Evolutionary conservation across 2,888 invertebrate species (phyloP).

Genomic region (Luperina nickerlii): DNA sequence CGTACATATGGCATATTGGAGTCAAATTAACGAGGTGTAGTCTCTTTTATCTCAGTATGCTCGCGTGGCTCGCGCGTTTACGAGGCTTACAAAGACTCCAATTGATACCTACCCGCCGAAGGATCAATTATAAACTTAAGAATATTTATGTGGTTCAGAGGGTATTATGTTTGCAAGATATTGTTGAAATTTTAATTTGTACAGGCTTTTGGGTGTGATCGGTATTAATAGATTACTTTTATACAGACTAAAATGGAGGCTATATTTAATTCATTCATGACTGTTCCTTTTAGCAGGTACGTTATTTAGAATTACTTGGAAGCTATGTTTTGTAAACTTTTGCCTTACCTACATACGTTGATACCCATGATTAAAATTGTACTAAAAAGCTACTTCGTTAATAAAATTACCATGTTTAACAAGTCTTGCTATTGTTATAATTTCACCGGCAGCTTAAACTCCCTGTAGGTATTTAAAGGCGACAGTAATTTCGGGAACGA

Average conservation of each 20-base stretch:
- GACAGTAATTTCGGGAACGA: slow-evolving; percentile 30
- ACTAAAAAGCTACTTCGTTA: neutral
- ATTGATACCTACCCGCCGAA: slow-evolving; percentile 55
- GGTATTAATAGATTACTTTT: neutral
- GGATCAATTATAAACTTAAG: slow-evolving; percentile 52
- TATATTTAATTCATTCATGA: neutral
- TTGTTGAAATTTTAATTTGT: slow-evolving; percentile 33
- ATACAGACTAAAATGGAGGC: neutral
- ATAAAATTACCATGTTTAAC: slow-evolving; percentile 7
- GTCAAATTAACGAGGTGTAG: slow-evolving; percentile 69
- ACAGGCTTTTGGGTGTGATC: neutral
- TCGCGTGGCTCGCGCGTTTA: slow-evolving; percentile 67
- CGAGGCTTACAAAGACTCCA: slow-evolving; percentile 68
- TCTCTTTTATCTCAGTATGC: slow-evolving; percentile 70
- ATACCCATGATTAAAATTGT: neutral
- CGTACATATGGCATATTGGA: slow-evolving; percentile 60
- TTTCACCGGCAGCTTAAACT: slow-evolving; percentile 6
- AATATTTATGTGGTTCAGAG: slow-evolving; percentile 6
- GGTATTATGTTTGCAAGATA: slow-evolving; percentile 16
- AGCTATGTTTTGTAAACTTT: neutral
- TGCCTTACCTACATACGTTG: too few relatives aligned
- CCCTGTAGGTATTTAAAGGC: slow-evolving; percentile 18
- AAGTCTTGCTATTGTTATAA: slow-evolving; percentile 2
- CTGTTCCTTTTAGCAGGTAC: neutral
- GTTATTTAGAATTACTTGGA: neutral